Evolutionary conservation across 1,140 invertebrate species (phyloP), one percentile per base, ranked within the genome.

Genomic region (Physella acuta): DNA sequence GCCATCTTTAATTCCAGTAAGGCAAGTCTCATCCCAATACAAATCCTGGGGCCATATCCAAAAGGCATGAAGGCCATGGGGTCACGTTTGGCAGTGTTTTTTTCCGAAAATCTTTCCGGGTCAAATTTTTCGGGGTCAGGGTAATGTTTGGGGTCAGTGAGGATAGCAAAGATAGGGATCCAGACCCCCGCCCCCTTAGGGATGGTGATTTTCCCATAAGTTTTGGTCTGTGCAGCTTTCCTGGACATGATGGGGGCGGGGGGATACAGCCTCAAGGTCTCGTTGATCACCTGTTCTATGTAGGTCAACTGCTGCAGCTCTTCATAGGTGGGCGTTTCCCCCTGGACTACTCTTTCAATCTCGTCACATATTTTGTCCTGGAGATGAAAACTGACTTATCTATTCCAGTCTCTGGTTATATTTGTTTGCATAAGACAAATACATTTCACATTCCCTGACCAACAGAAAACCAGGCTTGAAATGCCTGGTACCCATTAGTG

Each of bases 1-100:
- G 89, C 89, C 39, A 91, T 76, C 83, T 92, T 92, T 0, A 88
- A 86, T 79, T 91, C 88, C 69, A 92, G 74, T 11, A 90, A 64
- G 1, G 90, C 91, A 66, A 92, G 90, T 39, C 90, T 85, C 83
- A 87, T 87, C 61, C 89, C 90, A 59, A 89, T 79, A 73, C 88
- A 89, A 68, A 83, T 81, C 39, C 87, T 73, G 1, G 87, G 88
- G 14, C 88, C 88, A 17, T 74, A 72, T 26, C 88, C 88, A 76
- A 88, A 89, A 16, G 88, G 83, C 8, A 87, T 64, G 72, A 79
- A 88, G 0, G 81, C 73, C 56, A 82, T 75, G 24, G 80, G 80
- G 28, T 83, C 67, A 30, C 61, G 60, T 36, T 53, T 44, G 20
- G 64, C 55, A 20, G 68, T 76, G 44, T 58, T 39, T 16, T 58